Percentiles rank a stretch among this genome's conserved stretches.
These are phyloP conservation scores for Macquaria ambigua DNA, from an alignment of 2,113 vertebrate species.

Conservation along the genomic window DNA sequence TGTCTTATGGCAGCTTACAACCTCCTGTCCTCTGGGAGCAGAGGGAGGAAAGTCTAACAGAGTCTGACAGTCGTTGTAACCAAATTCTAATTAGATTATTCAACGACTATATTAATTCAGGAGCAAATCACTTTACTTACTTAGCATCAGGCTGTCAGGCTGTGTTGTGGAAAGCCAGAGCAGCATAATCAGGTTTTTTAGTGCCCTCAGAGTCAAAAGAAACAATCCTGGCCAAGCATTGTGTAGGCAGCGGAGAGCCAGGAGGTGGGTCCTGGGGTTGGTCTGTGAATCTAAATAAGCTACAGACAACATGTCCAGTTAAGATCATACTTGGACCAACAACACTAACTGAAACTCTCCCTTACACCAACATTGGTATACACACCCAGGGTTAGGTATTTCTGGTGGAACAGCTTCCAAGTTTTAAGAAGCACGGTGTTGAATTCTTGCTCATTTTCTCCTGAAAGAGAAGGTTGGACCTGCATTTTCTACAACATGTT, in stretches of 20 bases:
- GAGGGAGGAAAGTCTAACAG: conserved; percentile 46
- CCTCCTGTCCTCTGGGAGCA: conserved; percentile 41
- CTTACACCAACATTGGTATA: too few relatives aligned
- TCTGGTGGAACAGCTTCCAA: background rate
- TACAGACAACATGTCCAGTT: conserved; percentile 27
- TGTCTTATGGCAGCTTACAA: conserved; percentile 26
- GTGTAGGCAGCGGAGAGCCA: conserved; percentile 11
- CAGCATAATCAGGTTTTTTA: conserved; percentile 63
- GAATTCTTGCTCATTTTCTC: background rate
- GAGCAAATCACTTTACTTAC: conserved; percentile 68
- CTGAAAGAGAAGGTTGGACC: too few relatives aligned
- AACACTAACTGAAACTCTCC: background rate
- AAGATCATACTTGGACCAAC: background rate
- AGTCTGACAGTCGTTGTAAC: conserved; percentile 68
- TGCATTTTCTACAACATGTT: background rate
- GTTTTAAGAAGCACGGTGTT: background rate
- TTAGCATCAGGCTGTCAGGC: conserved; percentile 56
- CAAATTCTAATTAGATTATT: conserved; percentile 69
- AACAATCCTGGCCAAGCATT: conserved; percentile 30
- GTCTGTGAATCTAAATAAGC: conserved; percentile 47
- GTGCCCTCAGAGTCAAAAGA: conserved; percentile 61
- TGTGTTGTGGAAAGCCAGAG: conserved; percentile 53
- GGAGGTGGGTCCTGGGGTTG: background rate
- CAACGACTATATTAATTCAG: conserved; percentile 71
- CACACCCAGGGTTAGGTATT: background rate